These are phyloP conservation scores for Glyptemys insculpta DNA, from an alignment of 2,797 vertebrate species.

Conservation along the genomic window DNA sequence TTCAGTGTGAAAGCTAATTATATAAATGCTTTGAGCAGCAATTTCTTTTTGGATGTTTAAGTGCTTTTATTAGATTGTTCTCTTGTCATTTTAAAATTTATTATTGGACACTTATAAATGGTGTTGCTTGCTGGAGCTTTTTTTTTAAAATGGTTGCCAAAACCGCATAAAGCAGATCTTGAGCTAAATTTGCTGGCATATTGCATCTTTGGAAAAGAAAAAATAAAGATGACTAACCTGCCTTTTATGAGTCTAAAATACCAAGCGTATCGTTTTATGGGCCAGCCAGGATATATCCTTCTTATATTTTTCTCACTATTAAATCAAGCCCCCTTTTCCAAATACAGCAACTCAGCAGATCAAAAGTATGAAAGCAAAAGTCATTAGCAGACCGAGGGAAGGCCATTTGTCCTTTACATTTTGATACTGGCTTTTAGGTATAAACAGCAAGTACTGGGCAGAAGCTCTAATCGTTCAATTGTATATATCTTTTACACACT, in stretches of 20 bases:
- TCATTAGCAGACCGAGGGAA: background rate
- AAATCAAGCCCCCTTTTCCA: background rate
- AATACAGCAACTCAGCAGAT: background rate
- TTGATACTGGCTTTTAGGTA: background rate
- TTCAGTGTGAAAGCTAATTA: constrained; percentile 82
- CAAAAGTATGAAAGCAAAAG: background rate
- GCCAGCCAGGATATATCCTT: background rate
- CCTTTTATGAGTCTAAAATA: background rate
- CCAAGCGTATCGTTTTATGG: background rate
- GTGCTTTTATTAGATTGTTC: constrained; percentile 85
- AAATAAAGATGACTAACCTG: background rate
- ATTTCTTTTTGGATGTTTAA: constrained; percentile 82
- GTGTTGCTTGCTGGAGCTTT: constrained; percentile 39
- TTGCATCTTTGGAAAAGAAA: background rate
- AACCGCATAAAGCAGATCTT: constrained; percentile 14
- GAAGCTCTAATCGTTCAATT: background rate
- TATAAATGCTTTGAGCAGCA: constrained; percentile 83
- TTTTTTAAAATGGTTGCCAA: background rate
- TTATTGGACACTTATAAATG: constrained; percentile 72
- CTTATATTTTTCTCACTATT: background rate
- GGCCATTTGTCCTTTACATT: background rate
- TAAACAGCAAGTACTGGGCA: background rate
- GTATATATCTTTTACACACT: background rate
- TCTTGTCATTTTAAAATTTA: constrained; percentile 80
- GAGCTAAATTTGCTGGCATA: background rate